phyloP scores from a whole-genome alignment of 1,140 invertebrate species.

The Heliconius hermathena region DNA sequence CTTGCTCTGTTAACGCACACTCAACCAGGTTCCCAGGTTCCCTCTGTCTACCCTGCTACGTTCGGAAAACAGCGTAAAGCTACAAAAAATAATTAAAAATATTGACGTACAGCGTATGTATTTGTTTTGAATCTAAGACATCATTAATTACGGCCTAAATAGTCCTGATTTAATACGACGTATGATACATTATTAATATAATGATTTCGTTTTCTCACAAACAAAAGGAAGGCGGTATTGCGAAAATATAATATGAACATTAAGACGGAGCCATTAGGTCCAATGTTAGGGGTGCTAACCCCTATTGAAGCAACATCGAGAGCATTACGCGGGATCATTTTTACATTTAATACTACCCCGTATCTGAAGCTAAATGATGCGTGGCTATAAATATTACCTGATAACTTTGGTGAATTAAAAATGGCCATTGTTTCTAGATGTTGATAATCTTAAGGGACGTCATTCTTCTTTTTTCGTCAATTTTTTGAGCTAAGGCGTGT shows the following conservation, averaged over 20 bases:
- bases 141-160: neutral
- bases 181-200: neutral
- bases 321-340: conserved; percentile 30
- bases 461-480: neutral
- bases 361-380: neutral
- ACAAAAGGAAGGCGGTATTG: conserved; percentile 32
- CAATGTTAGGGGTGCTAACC: conserved; percentile 28
- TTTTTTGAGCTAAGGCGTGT: no score
- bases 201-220: conserved; percentile 6
- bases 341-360: conserved; percentile 13
- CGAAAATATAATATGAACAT: conserved; percentile 37
- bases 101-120: neutral
- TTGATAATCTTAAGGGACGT: neutral
- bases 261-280: conserved; percentile 35
- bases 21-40: no score
- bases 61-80: no score
- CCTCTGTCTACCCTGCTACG: no score
- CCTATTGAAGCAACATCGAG: conserved; percentile 25
- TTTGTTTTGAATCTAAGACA: neutral
- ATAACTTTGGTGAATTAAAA: neutral
- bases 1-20: no score
- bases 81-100: no score
- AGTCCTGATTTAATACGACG: neutral
- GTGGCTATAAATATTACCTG: neutral
- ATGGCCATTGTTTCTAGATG: neutral